phyloP scores from a whole-genome alignment of 2,113 vertebrate species.

The Emydocephalus ijimae region DNA sequence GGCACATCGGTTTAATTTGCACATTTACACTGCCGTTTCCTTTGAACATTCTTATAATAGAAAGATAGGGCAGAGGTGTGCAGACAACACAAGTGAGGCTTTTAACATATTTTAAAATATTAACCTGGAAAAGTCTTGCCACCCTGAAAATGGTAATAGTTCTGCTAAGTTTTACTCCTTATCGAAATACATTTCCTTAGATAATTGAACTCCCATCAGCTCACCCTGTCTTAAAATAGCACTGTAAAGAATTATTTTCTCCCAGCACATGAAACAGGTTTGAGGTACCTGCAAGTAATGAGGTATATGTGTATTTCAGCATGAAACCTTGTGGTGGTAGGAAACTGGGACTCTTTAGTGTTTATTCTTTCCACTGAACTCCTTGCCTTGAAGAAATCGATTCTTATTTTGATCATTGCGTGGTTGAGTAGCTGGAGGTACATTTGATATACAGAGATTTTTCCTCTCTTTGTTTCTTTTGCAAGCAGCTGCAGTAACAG shows the following conservation, averaged over 20 bases:
- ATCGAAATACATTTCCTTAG: not conserved
- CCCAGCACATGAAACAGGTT: not conserved
- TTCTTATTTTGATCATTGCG: not conserved
- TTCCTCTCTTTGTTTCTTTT: not conserved
- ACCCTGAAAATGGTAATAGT: conserved; percentile 11
- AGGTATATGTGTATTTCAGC: not conserved
- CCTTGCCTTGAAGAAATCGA: not conserved
- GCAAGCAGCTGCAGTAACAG: not conserved
- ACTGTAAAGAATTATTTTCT: not conserved
- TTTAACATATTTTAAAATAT: conserved; percentile 13
- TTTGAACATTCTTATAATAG: not conserved
- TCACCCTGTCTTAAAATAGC: conserved; percentile 1
- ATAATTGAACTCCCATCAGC: conserved; percentile 7
- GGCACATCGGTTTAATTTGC: not conserved
- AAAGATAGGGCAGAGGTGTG: not conserved
- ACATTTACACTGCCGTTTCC: not conserved
- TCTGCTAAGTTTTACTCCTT: conserved; percentile 14
- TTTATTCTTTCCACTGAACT: conserved; percentile 13
- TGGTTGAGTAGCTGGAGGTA: not conserved
- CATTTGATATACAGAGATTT: not conserved
- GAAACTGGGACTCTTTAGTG: not conserved
- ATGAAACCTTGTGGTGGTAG: not conserved
- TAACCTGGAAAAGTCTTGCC: conserved; percentile 2
- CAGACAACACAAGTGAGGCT: not conserved
- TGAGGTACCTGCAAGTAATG: not conserved